Conservation (phyloP, 2,888 invertebrate genomes). For the Napeogenes inachia region DNA sequence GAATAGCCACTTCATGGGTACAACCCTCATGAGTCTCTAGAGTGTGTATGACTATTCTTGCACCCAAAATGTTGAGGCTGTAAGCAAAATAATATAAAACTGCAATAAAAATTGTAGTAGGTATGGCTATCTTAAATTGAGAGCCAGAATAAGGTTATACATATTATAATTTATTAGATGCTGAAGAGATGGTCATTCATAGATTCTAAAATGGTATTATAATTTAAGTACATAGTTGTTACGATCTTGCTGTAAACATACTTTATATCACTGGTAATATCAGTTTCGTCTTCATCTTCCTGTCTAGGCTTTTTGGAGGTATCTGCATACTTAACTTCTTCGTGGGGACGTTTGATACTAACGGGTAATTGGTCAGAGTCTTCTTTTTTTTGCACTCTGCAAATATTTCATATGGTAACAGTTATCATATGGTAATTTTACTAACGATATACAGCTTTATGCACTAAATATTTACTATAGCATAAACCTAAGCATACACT, state of each 20-base stretch:
- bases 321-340: conserved; percentile 56
- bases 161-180: too few relatives aligned
- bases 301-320: conserved; percentile 53
- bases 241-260: conserved; percentile 35
- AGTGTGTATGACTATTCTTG: conserved; percentile 91
- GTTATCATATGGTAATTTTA: background rate
- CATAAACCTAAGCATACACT: conserved; percentile 41
- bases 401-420: background rate
- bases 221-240: background rate
- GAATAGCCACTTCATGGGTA: conserved; percentile 96
- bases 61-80: conserved; percentile 85
- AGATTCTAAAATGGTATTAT: too few relatives aligned
- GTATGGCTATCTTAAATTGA: too few relatives aligned
- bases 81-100: conserved; percentile 33
- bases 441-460: background rate
- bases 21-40: conserved; percentile 95
- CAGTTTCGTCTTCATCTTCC: conserved; percentile 46
- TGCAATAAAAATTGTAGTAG: too few relatives aligned
- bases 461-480: background rate
- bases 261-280: conserved; percentile 61
- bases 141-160: too few relatives aligned
- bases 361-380: conserved; percentile 24
- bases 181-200: too few relatives aligned
- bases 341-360: conserved; percentile 56
- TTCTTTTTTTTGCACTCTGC: background rate